Evolutionary conservation across 2,888 invertebrate species (phyloP).

Genomic region (Liposcelis brunnea): DNA sequence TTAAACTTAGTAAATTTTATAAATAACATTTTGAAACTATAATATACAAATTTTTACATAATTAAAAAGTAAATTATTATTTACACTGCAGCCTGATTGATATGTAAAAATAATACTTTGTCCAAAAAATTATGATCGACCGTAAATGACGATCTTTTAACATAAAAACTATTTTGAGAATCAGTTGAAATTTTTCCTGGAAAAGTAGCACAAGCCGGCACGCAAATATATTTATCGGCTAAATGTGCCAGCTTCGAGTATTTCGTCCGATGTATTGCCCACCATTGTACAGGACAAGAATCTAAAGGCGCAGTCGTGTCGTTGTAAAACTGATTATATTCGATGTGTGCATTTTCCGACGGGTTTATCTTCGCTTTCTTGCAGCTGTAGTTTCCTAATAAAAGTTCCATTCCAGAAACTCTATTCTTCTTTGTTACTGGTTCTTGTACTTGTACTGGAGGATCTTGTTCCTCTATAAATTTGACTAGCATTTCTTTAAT

Average conservation of each 20-base stretch:
- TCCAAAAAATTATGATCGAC: not conserved
- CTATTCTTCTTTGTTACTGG: too few species aligned
- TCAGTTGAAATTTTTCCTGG: slow-evolving; percentile 24
- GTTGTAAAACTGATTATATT: slow-evolving; percentile 29
- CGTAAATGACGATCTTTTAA: not conserved
- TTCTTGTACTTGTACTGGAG: too few species aligned
- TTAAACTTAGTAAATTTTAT: too few species aligned
- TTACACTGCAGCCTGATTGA: not conserved
- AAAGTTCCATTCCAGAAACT: slow-evolving; percentile 24
- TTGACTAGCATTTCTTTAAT: slow-evolving; percentile 27
- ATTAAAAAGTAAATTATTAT: too few species aligned
- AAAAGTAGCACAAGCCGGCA: slow-evolving; percentile 29
- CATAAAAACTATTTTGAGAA: not conserved
- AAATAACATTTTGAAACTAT: too few species aligned
- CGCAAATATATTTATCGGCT: slow-evolving; percentile 28
- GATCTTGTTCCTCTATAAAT: slow-evolving; percentile 24
- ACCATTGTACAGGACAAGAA: slow-evolving; percentile 31
- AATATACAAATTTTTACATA: too few species aligned
- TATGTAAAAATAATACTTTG: not conserved
- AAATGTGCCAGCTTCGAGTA: slow-evolving; percentile 28
- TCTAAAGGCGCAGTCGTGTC: slow-evolving; percentile 28
- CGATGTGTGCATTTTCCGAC: slow-evolving; percentile 28
- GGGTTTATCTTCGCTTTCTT: slow-evolving; percentile 25
- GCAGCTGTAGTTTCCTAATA: slow-evolving; percentile 25
- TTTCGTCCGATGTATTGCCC: slow-evolving; percentile 23